A percentile compares a stretch with the other conserved stretches of the same genome.
phyloP scores from a whole-genome alignment of 1,140 invertebrate species.

The Venturia canescens region DNA sequence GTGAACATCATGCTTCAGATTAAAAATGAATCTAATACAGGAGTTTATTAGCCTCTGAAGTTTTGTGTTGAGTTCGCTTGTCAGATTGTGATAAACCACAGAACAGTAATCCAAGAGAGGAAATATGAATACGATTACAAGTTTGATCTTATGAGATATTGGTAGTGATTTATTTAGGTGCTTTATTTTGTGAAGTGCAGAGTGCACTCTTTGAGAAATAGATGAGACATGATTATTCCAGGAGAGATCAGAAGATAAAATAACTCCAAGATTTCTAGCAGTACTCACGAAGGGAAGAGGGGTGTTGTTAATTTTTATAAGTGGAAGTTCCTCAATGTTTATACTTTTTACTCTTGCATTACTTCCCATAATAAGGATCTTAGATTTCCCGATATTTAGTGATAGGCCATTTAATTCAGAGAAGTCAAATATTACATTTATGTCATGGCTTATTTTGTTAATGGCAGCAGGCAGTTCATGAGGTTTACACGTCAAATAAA shows the following conservation, averaged over 20 bases:
- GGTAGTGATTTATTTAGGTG: neutral
- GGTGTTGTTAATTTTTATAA: neutral
- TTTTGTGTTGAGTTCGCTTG: too few relatives aligned
- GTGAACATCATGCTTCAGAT: too few relatives aligned
- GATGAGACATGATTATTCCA: neutral
- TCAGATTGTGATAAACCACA: too few relatives aligned
- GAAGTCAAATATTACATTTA: neutral
- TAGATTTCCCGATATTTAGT: neutral
- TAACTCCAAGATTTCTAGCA: neutral
- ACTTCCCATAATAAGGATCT: neutral
- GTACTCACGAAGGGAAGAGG: neutral
- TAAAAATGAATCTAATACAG: too few relatives aligned
- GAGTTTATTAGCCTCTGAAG: too few relatives aligned
- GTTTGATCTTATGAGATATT: too few relatives aligned
- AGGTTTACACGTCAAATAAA: neutral
- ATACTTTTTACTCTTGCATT: neutral
- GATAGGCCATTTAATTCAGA: neutral
- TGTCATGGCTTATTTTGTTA: neutral
- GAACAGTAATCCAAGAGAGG: too few relatives aligned
- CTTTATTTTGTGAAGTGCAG: neutral
- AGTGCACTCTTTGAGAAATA: neutral
- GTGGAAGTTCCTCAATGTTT: neutral
- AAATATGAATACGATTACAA: too few relatives aligned
- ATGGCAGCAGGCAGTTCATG: neutral
- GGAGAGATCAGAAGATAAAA: neutral